Percentiles rank a stretch among this genome's conserved stretches.
Conservation (phyloP, 2,797 vertebrate genomes). For the Acanthis flammea region DNA sequence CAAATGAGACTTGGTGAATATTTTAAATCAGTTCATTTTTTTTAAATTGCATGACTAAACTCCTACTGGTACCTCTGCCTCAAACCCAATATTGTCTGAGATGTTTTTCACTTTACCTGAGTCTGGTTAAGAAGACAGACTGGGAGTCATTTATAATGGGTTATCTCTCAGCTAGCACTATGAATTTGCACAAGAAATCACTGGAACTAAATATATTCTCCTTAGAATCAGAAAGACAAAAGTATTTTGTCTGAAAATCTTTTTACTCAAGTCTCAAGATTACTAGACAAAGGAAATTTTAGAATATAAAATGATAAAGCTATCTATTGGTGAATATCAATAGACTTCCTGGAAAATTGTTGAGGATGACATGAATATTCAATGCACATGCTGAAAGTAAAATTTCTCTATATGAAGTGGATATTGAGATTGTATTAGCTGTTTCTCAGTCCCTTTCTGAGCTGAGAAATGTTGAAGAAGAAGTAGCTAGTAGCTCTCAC, state of each 20-base stretch:
- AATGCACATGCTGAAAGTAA: not conserved
- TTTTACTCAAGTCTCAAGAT: not conserved
- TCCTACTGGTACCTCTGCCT: not conserved
- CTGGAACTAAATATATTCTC: not conserved
- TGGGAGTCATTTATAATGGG: not conserved
- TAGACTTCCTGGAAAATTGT: not conserved
- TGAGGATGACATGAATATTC: not conserved
- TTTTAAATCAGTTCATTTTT: not conserved
- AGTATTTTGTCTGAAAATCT: not conserved
- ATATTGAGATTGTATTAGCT: not conserved
- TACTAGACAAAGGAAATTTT: not conserved
- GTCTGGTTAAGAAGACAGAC: not conserved
- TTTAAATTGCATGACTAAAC: not conserved
- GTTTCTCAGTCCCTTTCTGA: not conserved
- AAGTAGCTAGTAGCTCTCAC: not conserved
- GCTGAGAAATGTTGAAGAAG: not conserved
- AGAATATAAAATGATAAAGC: not conserved
- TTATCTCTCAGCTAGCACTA: not conserved
- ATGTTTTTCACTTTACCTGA: accelerated
- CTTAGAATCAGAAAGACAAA: not conserved
- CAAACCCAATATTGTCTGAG: not conserved
- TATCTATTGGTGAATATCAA: not conserved
- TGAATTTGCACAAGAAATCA: not conserved
- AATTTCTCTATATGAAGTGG: not conserved
- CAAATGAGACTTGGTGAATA: not conserved